Percentiles rank a stretch among this genome's conserved stretches.
These are phyloP conservation scores for Cygnus atratus DNA, from an alignment of 2,113 vertebrate genomes.

Conservation along the genomic window DNA sequence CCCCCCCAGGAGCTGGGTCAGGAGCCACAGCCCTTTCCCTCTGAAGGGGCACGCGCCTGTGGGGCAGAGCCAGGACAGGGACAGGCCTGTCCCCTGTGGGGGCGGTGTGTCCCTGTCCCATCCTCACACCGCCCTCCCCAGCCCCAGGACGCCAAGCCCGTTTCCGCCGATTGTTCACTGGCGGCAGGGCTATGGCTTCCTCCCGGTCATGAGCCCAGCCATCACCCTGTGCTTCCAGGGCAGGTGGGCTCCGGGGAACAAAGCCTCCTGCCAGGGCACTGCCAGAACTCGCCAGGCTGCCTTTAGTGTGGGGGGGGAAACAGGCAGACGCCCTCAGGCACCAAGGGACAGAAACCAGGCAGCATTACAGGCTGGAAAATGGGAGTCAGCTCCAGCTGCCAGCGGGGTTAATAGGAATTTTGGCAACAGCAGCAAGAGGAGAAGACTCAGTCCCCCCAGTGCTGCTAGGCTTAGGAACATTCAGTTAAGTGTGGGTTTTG, in stretches of 20 bases:
- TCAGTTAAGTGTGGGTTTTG: constrained; percentile 57
- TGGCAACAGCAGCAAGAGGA: not conserved
- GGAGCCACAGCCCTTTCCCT: not conserved
- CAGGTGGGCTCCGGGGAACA: not conserved
- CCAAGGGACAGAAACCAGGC: not conserved
- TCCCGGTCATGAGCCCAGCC: not conserved
- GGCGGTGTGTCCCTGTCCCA: not conserved
- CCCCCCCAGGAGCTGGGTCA: not conserved
- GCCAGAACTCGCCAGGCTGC: not conserved
- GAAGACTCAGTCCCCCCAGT: not conserved
- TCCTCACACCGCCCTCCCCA: not conserved
- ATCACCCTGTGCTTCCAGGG: not conserved
- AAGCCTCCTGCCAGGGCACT: not conserved
- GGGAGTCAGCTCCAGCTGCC: not conserved
- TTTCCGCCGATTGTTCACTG: constrained; percentile 43
- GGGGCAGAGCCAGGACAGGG: not conserved
- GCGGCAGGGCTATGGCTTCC: not conserved
- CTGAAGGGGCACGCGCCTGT: not conserved
- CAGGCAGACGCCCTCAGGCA: not conserved
- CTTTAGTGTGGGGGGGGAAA: not conserved
- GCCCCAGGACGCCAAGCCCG: not conserved
- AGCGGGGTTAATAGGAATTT: not conserved
- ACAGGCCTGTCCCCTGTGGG: not conserved
- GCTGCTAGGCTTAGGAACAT: constrained; percentile 41
- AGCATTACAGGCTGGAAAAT: accelerated